Conservation (phyloP, 2,797 vertebrate species). For the Helarctos malayanus region DNA sequence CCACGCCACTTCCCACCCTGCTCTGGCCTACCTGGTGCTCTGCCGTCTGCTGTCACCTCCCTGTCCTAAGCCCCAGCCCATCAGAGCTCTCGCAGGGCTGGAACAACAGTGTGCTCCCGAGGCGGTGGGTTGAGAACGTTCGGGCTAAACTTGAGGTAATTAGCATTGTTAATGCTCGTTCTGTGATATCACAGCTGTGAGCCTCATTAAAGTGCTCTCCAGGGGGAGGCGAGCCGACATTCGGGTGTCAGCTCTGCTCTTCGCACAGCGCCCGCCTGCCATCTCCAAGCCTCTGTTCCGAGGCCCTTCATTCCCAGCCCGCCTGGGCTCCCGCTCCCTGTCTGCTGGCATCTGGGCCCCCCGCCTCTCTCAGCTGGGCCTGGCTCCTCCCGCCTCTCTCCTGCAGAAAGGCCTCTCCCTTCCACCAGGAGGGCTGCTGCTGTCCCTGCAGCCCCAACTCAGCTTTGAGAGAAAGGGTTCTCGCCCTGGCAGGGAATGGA, state of each 20-base stretch:
- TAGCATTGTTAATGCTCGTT: conserved; percentile 90
- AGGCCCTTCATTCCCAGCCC: conserved; percentile 67
- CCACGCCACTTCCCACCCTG: too few relatives aligned
- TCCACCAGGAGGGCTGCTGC: not conserved
- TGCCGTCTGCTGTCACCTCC: conserved; percentile 12
- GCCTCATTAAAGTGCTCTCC: conserved; percentile 89
- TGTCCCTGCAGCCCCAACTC: not conserved
- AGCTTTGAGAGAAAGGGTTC: not conserved
- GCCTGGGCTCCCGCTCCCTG: not conserved
- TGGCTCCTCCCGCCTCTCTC: not conserved
- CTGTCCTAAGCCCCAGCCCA: conserved; percentile 19
- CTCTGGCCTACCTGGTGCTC: not conserved
- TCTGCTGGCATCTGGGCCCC: conserved; percentile 71
- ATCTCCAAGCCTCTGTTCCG: conserved; percentile 65
- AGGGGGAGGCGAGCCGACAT: conserved; percentile 83
- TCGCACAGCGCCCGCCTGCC: conserved; percentile 70
- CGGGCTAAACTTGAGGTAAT: conserved; percentile 88
- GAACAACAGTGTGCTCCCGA: conserved; percentile 83
- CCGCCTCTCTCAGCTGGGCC: conserved; percentile 37
- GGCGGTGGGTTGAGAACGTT: conserved; percentile 84
- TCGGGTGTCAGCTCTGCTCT: conserved; percentile 86
- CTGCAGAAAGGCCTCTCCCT: not conserved
- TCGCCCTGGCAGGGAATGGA: not conserved
- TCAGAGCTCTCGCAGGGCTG: conserved; percentile 59
- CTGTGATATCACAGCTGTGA: conserved; percentile 89